Evolutionary conservation across 2,113 vertebrate genomes (phyloP), one percentile per base, ranked within the genome.

Genomic region (Erythrocercus mccallii): DNA sequence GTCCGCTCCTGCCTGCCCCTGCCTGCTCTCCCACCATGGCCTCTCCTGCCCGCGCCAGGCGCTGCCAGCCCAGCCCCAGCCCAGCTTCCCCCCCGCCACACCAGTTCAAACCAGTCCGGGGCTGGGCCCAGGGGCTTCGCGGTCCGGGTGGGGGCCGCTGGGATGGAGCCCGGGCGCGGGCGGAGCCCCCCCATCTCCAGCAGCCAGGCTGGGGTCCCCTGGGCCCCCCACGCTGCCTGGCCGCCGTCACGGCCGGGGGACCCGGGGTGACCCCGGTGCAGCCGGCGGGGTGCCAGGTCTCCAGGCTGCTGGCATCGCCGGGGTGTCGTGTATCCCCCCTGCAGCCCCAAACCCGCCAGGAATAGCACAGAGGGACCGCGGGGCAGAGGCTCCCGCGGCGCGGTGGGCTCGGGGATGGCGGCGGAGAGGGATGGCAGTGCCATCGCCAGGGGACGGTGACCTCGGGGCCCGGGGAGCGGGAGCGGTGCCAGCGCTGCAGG

Each of bases 81-180:
- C 60, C 86, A 5, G 78, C 72, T 80, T 84, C 87, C 90, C 80
- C 81, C 56, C 53, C n/a, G 48, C 71, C 66, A 18, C 60, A n/a
- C 94, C 94, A 90, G 94, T 92, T 90, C 90, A 80, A 92, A 93
- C 94, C 94, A 95, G 94, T 93, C 74, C 30, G 31, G 73, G 48
- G 6, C 57, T 27, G 68, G 50, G 73, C 69, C 78, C 72, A 40
- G 86, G 81, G 86, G 86, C 86, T 83, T 79, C 94, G 50, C 77
- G 27, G 51, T 15, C 3, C 5, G 19, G 62, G 73, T n/a, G 30
- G 68, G 68, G 51, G 69, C 50, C 2, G 15, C 81, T 69, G 86
- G 72, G 86, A 83, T 11, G 51, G 53, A 82, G 65, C 31, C 77
- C 53, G 11, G 37, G 33, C 1, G 6, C 4, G 20, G 27, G 65